phyloP scores from a whole-genome alignment of 1,140 invertebrate genomes.

The Probaryconus sp. region DNA sequence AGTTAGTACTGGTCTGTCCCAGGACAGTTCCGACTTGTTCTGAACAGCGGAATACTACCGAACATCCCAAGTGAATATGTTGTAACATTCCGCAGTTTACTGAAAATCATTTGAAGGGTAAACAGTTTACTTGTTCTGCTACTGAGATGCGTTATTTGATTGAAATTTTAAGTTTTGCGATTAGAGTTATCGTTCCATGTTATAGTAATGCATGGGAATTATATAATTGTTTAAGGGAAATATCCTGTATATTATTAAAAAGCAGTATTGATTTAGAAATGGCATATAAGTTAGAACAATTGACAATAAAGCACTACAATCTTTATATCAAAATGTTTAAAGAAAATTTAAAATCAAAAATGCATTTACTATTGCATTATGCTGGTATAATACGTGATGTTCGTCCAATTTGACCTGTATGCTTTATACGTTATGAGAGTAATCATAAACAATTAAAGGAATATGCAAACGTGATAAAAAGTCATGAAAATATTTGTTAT shows the following conservation, averaged over 20 bases:
- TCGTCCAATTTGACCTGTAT: no score
- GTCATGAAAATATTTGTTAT: no score
- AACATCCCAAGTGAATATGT: no score
- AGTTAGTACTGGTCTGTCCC: no score
- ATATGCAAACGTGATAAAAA: no score
- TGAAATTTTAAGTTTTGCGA: constrained; percentile 32
- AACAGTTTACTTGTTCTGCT: constrained; percentile 33
- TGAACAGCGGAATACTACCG: no score
- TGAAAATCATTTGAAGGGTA: constrained; percentile 23
- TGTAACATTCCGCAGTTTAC: constrained; percentile 25
- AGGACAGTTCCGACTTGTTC: no score
- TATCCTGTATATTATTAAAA: constrained; percentile 32
- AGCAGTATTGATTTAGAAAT: no score
- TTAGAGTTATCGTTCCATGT: constrained; percentile 47
- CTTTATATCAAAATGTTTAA: constrained; percentile 35
- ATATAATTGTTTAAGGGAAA: constrained; percentile 41
- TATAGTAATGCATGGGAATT: constrained; percentile 42
- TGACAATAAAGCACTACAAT: constrained; percentile 24
- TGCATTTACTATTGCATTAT: constrained; percentile 39
- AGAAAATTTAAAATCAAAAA: constrained; percentile 37
- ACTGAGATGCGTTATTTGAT: constrained; percentile 48
- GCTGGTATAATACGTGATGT: no score
- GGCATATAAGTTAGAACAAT: no score
- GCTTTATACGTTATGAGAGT: no score
- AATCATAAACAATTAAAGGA: no score